These are phyloP conservation scores for Octodon degus DNA, from an alignment of 2,113 vertebrate genomes.

Conservation along the genomic window DNA sequence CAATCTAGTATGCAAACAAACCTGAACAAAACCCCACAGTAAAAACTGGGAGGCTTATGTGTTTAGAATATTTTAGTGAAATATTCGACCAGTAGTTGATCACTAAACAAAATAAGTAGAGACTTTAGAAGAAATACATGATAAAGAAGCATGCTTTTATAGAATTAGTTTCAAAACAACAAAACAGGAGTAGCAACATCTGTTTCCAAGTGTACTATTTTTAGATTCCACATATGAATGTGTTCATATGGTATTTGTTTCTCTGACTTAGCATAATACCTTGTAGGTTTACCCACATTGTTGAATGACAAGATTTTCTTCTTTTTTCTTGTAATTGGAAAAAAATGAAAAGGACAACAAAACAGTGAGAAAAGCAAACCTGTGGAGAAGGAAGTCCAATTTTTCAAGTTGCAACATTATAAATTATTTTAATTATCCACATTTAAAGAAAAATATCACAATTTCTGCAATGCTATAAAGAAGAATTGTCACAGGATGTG, in stretches of 20 bases:
- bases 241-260: neutral
- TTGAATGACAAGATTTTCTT: neutral
- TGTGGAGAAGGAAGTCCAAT: neutral
- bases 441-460: neutral
- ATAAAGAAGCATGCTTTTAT: neutral
- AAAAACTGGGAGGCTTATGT: neutral
- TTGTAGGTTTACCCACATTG: neutral
- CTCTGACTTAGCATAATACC: neutral
- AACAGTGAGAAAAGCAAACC: neutral
- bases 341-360: neutral
- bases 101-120: neutral
- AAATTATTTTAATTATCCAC: neutral
- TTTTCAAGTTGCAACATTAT: neutral
- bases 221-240: neutral
- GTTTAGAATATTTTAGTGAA: neutral
- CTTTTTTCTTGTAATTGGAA: neutral
- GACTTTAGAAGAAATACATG: neutral
- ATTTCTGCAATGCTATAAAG: neutral
- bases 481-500: neutral
- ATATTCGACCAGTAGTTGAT: neutral
- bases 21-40: neutral
- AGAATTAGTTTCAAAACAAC: neutral
- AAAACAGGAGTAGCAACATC: neutral
- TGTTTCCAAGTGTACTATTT: neutral
- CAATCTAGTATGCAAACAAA: fast-evolving